Evolutionary conservation across 2,888 invertebrate genomes (phyloP).

Genomic region (Agrypnus murinus): DNA sequence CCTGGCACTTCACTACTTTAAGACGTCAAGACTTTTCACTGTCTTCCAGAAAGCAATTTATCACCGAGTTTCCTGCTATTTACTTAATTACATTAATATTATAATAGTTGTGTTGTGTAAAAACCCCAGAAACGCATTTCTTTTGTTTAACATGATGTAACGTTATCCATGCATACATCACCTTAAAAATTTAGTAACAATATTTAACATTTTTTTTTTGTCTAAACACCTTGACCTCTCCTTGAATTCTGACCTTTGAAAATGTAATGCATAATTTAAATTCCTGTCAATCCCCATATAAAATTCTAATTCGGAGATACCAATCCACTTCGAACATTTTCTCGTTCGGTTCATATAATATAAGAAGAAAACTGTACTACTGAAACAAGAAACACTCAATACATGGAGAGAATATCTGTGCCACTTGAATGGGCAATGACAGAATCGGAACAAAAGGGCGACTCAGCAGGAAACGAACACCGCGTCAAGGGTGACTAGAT

Average conservation of each 20-base stretch:
- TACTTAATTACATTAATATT: not conserved
- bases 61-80: conserved; percentile 1
- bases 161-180: no score
- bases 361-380: no score
- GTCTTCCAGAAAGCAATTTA: conserved; percentile 8
- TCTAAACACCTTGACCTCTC: not conserved
- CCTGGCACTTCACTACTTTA: not conserved
- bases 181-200: no score
- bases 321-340: conserved; percentile 33
- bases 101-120: not conserved
- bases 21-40: not conserved
- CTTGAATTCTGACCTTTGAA: conserved; percentile 3
- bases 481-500: conserved; percentile 33
- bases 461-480: conserved; percentile 46
- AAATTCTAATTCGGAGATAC: conserved; percentile 12
- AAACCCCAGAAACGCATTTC: no score
- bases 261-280: conserved; percentile 8
- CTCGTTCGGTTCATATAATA: conserved; percentile 15
- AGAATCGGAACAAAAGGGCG: conserved; percentile 37
- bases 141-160: no score
- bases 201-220: no score
- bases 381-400: conserved; percentile 39
- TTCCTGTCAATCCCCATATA: not conserved
- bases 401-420: conserved; percentile 43
- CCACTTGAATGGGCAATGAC: conserved; percentile 43